Evolutionary conservation across 2,113 vertebrate genomes (phyloP).

Genomic region (Electrona antarctica): DNA sequence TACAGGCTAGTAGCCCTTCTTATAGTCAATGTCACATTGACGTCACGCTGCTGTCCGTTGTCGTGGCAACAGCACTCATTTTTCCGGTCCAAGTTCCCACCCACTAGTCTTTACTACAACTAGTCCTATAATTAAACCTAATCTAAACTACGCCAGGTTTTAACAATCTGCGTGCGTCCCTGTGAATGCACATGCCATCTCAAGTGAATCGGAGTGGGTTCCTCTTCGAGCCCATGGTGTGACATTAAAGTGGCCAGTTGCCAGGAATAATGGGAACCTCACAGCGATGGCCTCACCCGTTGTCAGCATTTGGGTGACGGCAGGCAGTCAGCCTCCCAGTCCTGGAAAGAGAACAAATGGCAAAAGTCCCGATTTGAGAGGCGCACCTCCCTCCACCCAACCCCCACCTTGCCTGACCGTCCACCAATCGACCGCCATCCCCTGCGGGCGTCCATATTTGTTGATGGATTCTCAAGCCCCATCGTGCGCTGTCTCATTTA

Average conservation of each 20-base stretch:
- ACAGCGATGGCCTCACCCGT: conserved; percentile 24
- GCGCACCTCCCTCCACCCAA: conserved; percentile 23
- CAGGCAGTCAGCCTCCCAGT: conserved; percentile 15
- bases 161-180: too few relatives aligned
- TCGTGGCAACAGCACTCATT: too few relatives aligned
- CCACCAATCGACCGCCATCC: background rate
- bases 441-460: conserved; percentile 43
- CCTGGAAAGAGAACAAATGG: conserved; percentile 37
- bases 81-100: too few relatives aligned
- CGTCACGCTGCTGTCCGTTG: too few relatives aligned
- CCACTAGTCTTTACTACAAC: too few relatives aligned
- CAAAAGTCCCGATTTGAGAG: conserved; percentile 22
- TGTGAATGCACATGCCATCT: background rate
- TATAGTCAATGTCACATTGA: too few relatives aligned
- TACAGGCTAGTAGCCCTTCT: too few relatives aligned
- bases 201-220: conserved; percentile 9
- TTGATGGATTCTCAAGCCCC: conserved; percentile 64
- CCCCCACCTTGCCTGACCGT: background rate
- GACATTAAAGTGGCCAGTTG: conserved; percentile 22
- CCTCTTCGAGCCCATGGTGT: conserved; percentile 1
- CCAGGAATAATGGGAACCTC: conserved; percentile 23
- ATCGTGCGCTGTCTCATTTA: conserved; percentile 57
- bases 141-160: too few relatives aligned
- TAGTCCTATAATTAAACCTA: too few relatives aligned
- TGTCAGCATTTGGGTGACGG: background rate